These are phyloP conservation scores for Acrocephalus arundinaceus DNA, from an alignment of 2,113 vertebrate species.

Conservation along the genomic window DNA sequence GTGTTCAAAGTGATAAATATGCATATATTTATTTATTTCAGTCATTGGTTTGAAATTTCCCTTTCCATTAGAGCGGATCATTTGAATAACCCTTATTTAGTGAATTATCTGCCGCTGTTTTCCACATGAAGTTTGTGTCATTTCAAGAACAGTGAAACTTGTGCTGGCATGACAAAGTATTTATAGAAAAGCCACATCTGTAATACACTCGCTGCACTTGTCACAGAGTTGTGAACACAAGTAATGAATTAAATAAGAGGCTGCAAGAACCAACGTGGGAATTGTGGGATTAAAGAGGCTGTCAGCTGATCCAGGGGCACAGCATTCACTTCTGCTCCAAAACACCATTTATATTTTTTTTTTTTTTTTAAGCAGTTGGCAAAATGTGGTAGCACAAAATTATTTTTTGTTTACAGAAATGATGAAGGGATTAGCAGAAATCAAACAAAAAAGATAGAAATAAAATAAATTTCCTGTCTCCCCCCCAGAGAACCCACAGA, in stretches of 20 bases:
- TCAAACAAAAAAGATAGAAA: background rate
- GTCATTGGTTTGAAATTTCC: background rate
- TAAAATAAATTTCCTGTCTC: background rate
- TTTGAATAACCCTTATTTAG: background rate
- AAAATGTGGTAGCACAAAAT: background rate
- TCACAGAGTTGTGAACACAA: background rate
- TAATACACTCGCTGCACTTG: background rate
- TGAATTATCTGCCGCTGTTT: background rate
- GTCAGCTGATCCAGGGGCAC: background rate
- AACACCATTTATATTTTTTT: background rate
- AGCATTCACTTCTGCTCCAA: background rate
- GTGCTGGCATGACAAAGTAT: background rate
- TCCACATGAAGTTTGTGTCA: background rate
- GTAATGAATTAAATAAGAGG: background rate
- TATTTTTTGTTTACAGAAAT: background rate
- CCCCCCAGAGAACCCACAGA: rapidly evolving
- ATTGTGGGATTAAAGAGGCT: background rate
- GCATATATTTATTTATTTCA: background rate
- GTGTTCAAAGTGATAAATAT: background rate
- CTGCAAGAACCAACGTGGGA: background rate
- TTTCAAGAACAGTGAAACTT: background rate
- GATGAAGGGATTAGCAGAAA: background rate
- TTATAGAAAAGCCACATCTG: background rate
- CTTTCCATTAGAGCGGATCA: background rate
- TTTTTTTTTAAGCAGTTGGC: background rate